Conservation (phyloP, 2,797 vertebrate genomes). For the Hoplostethus mediterraneus region DNA sequence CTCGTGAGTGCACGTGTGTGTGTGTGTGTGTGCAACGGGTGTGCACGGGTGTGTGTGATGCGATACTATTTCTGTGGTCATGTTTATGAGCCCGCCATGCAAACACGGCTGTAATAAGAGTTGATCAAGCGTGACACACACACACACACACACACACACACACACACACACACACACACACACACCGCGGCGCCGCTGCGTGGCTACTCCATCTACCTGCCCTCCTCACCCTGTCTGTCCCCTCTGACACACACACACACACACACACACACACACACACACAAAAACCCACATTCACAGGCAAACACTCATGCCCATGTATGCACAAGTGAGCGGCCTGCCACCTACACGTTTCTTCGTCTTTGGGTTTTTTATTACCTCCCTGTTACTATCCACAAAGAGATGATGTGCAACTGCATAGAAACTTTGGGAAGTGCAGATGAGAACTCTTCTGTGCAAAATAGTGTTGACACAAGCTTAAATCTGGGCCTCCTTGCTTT, state of each 20-base stretch:
- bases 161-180: constrained; percentile 19
- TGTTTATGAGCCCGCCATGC: constrained; percentile 43
- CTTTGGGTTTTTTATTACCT: not conserved
- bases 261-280: constrained; percentile 19
- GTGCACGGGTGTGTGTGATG: constrained; percentile 6
- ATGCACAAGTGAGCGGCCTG: too few species aligned
- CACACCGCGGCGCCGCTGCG: constrained; percentile 38
- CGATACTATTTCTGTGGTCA: constrained; percentile 16
- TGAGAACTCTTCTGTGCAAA: constrained; percentile 24
- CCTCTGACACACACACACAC: constrained; percentile 24
- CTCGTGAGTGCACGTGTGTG: not conserved
- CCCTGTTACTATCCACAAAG: not conserved
- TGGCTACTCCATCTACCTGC: constrained; percentile 19
- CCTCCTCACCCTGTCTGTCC: not conserved
- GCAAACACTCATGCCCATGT: not conserved
- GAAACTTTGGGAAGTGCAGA: not conserved
- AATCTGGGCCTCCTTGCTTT: not conserved
- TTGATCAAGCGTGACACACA: constrained; percentile 61
- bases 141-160: constrained; percentile 53
- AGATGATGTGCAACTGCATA: not conserved
- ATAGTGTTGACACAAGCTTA: constrained; percentile 17
- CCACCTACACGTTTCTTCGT: too few species aligned
- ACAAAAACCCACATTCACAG: constrained; percentile 22
- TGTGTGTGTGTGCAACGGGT: too few species aligned
- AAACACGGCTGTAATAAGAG: constrained; percentile 67